These are phyloP conservation scores for Nomada goodeniana DNA, from an alignment of 2,888 invertebrate species.

Conservation along the genomic window DNA sequence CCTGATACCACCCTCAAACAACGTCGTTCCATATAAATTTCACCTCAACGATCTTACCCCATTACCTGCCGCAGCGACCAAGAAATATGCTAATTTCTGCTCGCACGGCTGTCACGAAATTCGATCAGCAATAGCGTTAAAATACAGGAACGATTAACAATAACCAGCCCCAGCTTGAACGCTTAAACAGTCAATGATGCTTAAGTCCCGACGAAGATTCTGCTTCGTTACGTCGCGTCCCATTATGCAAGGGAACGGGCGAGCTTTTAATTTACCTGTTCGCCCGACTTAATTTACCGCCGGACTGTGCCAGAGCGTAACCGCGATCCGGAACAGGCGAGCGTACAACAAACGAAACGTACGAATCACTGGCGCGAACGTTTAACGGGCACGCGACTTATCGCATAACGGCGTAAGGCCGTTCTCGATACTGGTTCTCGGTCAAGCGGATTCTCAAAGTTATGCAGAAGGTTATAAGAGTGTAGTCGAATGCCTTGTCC, in stretches of 20 bases:
- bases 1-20: neutral
- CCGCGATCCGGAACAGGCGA: constrained; percentile 21
- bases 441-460: constrained; percentile 82
- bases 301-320: neutral
- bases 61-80: neutral
- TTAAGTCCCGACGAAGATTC: neutral
- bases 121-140: neutral
- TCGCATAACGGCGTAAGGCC: constrained; percentile 82
- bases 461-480: constrained; percentile 81
- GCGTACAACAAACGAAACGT: constrained; percentile 60
- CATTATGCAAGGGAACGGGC: constrained; percentile 1
- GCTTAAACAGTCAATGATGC: too few species aligned
- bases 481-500: constrained; percentile 71
- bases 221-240: neutral
- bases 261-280: constrained; percentile 30
- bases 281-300: constrained; percentile 14
- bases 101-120: neutral
- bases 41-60: neutral
- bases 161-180: neutral
- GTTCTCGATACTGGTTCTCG: constrained; percentile 80
- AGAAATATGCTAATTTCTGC: neutral
- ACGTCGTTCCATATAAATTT: neutral
- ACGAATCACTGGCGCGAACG: constrained; percentile 74
- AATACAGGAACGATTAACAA: neutral
- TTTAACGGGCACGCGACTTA: constrained; percentile 81